Percentiles rank a stretch among this genome's conserved stretches.
These are phyloP conservation scores for Lophotriccus pileatus DNA, from an alignment of 2,797 vertebrate genomes.

Conservation along the genomic window DNA sequence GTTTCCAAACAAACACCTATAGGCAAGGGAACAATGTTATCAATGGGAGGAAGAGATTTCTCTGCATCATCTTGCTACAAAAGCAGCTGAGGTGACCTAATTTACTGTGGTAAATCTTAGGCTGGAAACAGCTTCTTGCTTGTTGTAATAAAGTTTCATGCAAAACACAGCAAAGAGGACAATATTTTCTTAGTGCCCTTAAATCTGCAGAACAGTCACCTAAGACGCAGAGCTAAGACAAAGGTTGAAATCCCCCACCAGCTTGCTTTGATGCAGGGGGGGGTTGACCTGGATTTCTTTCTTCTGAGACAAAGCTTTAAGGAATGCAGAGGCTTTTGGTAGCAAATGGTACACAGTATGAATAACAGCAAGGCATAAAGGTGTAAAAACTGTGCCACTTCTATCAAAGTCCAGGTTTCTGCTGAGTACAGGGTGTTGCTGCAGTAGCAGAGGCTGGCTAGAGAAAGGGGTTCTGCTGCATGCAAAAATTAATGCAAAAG, in stretches of 20 bases:
- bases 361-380: slow-evolving; percentile 1
- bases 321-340: slow-evolving; percentile 1
- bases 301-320: slow-evolving; percentile 54
- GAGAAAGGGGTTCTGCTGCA: neutral
- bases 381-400: neutral
- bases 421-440: neutral
- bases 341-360: slow-evolving; percentile 7
- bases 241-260: slow-evolving; percentile 45
- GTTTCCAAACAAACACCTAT: neutral
- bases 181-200: slow-evolving; percentile 19
- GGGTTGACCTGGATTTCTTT: slow-evolving; percentile 48
- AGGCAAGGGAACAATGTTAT: slow-evolving; percentile 14
- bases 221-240: slow-evolving; percentile 9
- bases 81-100: slow-evolving; percentile 26
- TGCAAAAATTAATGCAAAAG: neutral
- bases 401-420: neutral
- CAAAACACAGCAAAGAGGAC: slow-evolving; percentile 6
- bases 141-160: slow-evolving; percentile 2
- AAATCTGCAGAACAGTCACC: slow-evolving; percentile 23
- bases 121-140: neutral
- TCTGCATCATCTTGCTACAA: neutral
- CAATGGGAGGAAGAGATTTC: neutral
- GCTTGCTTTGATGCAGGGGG: slow-evolving; percentile 21
- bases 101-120: neutral
- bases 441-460: neutral